Base-by-base conservation (phyloP, 1,140 invertebrate species). In the Leguminivora glycinivorella region DNA sequence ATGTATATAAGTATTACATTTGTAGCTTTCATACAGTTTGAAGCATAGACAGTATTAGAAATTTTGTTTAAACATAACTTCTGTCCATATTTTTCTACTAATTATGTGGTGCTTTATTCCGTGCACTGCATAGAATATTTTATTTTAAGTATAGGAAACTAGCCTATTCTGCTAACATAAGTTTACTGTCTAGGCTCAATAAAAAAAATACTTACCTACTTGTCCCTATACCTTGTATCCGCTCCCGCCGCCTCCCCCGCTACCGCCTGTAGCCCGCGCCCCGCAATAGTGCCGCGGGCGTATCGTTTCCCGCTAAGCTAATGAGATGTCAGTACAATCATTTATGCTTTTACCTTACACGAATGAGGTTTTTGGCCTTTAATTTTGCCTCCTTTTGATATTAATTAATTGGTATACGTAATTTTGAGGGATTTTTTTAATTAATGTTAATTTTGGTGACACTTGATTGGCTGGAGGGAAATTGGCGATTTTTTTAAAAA, bases 291-390 rank as follows among this genome's bases (percentile, higher is more conserved):
- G 88, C 88, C 86, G 67, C 69, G 63, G 85, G 88, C 84, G 68
- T 74, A 84, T 75, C 79, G 85, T 81, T 87, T 78, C 79, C 80
- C 82, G 85, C 83, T 88, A 87, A 90, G 85, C 88, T 90, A 90
- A 90, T 90, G 88, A 90, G 88, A 90, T 90, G 88, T 90, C 88
- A 90, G 88, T 87, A 90, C 86, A 90, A 90, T 90, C 86, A 90
- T 90, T 90, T 87, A 83, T 82, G 88, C 83, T 88, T 83, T 88
- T 88, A 86, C 85, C 88, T 87, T 84, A 83, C 79, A 79, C 81
- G 75, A 76, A 79, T 81, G 75, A 87, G 84, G 80, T 90, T 90
- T 88, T 90, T 88, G 88, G 84, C 81, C 80, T 87, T 83, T 85
- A 76, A 81, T 84, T 87, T 82, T 76, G 75, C 73, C 72, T 78